phyloP scores from a whole-genome alignment of 2,888 invertebrate genomes.

The Zhengitettix transpicula region DNA sequence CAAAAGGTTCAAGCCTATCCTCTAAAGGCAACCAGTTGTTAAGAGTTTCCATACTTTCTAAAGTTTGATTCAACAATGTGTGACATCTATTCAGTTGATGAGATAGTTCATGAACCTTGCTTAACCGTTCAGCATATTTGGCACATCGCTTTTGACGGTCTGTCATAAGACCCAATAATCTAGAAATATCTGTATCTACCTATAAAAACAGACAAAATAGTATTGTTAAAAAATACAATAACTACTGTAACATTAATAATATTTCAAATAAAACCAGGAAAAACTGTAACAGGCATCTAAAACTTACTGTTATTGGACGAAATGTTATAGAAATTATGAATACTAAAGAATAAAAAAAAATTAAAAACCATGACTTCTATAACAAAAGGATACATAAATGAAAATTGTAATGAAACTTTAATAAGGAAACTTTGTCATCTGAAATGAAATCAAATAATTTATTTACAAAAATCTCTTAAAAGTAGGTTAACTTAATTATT shows the following conservation, averaged over 20 bases:
- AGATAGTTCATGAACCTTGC: conserved; percentile 66
- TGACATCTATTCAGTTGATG: conserved; percentile 70
- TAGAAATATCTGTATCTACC: conserved; percentile 56
- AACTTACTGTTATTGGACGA: too few species aligned
- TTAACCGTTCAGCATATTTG: conserved; percentile 69
- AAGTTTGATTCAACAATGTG: conserved; percentile 61
- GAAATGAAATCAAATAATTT: too few species aligned
- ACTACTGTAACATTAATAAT: background rate
- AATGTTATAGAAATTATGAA: too few species aligned
- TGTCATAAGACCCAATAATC: conserved; percentile 47
- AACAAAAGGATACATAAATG: too few species aligned
- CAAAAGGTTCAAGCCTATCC: conserved; percentile 72
- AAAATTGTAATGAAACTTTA: too few species aligned
- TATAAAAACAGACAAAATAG: conserved; percentile 19
- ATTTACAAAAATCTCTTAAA: too few species aligned
- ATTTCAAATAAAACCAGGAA: background rate
- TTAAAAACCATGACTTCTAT: background rate
- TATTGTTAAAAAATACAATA: background rate
- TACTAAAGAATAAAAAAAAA: too few species aligned
- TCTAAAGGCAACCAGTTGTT: conserved; percentile 68
- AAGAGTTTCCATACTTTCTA: conserved; percentile 70
- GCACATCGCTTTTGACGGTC: conserved; percentile 74
- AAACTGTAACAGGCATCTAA: too few species aligned
- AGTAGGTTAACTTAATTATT: too few species aligned
- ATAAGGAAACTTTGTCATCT: too few species aligned